These are phyloP conservation scores for Lacanobia wlatinum DNA, from an alignment of 2,888 invertebrate species.

Conservation along the genomic window DNA sequence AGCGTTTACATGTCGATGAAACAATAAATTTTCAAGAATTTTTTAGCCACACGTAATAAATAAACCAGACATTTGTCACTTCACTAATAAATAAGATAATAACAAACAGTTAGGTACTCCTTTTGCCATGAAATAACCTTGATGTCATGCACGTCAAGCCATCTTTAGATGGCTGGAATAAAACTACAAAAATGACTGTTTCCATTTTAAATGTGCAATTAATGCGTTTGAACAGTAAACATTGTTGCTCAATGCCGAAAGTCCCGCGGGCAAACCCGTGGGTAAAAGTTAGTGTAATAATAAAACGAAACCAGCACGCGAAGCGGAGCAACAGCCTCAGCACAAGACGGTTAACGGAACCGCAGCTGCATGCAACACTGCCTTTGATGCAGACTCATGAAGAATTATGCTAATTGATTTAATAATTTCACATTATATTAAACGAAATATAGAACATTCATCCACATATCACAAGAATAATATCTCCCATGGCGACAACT, in stretches of 20 bases:
- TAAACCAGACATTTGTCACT: conserved; percentile 7
- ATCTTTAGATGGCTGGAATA: conserved; percentile 10
- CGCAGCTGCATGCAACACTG: conserved; percentile 71
- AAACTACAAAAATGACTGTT: not conserved
- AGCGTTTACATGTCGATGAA: conserved; percentile 41
- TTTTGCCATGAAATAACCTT: not conserved
- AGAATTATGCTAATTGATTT: conserved; percentile 53
- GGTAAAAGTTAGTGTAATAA: conserved; percentile 59
- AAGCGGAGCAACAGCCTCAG: conserved; percentile 73
- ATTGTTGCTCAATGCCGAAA: conserved; percentile 37
- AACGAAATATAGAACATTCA: conserved; percentile 6
- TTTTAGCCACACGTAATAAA: conserved; percentile 2
- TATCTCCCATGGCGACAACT: conserved; percentile 13
- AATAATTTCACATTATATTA: conserved; percentile 27
- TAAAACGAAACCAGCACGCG: conserved; percentile 65
- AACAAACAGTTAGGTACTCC: too few species aligned
- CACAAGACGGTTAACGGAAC: conserved; percentile 68
- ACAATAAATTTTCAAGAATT: conserved; percentile 6
- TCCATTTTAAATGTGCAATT: conserved; percentile 11
- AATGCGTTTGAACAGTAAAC: conserved; percentile 16
- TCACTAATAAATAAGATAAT: too few species aligned
- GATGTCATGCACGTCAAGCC: too few species aligned
- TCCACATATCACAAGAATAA: not conserved
- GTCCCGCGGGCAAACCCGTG: conserved; percentile 46
- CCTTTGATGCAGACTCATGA: conserved; percentile 62